phyloP scores from a whole-genome alignment of 2,888 invertebrate genomes.

The Lypha dubia region DNA sequence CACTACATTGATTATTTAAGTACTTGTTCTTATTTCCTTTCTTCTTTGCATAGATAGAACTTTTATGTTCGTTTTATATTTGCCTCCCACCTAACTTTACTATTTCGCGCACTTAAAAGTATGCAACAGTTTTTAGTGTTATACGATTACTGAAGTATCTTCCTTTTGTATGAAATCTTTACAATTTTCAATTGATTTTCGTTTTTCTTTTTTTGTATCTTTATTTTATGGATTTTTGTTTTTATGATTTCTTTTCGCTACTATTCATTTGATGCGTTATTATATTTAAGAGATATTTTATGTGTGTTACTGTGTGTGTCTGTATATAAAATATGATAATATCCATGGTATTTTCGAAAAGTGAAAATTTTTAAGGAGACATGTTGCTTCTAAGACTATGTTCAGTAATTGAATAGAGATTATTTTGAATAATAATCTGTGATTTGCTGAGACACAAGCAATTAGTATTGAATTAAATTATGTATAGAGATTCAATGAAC shows the following conservation, averaged over 20 bases:
- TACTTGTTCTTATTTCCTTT: constrained; percentile 50
- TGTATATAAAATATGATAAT: constrained; percentile 7
- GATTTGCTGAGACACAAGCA: background rate
- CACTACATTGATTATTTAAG: constrained; percentile 58
- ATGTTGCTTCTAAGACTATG: background rate
- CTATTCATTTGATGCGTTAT: background rate
- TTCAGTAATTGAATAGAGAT: background rate
- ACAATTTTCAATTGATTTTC: background rate
- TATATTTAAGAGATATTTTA: background rate
- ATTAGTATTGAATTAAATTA: too few relatives aligned
- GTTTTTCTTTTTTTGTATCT: background rate
- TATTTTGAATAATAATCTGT: too few relatives aligned
- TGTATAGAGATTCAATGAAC: too few relatives aligned
- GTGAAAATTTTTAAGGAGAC: background rate
- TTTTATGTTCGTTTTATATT: constrained; percentile 1
- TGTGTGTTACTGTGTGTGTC: too few relatives aligned
- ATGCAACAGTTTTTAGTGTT: constrained; percentile 58
- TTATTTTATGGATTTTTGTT: constrained; percentile 26
- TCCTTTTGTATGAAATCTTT: constrained; percentile 32
- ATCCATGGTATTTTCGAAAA: background rate
- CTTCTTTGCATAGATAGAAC: background rate
- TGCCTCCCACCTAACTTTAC: background rate
- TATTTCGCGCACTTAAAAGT: constrained; percentile 4
- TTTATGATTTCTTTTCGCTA: background rate
- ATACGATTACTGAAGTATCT: constrained; percentile 39